These are phyloP conservation scores for Ranitomeya imitator DNA, from an alignment of 2,113 vertebrate genomes.

Conservation along the genomic window DNA sequence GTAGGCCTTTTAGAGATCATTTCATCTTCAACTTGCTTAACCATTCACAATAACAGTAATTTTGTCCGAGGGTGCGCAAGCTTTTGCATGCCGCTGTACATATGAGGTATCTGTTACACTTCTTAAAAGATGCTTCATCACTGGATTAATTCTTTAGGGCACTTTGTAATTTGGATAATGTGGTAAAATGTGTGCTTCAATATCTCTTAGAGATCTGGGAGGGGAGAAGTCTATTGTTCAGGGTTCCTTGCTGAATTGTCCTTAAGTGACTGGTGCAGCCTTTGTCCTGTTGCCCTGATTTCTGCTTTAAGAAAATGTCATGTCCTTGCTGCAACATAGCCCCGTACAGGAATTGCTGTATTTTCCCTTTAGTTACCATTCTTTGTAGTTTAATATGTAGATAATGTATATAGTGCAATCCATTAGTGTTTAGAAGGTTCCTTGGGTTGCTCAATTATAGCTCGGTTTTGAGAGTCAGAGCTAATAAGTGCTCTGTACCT, in stretches of 20 bases:
- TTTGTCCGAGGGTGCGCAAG: too few relatives aligned
- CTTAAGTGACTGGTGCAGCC: not conserved
- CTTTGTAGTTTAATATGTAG: not conserved
- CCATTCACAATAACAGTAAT: too few relatives aligned
- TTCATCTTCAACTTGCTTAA: too few relatives aligned
- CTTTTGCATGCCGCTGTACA: too few relatives aligned
- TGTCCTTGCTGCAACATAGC: not conserved
- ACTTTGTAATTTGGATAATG: too few relatives aligned
- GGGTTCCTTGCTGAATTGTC: not conserved
- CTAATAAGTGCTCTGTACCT: not conserved
- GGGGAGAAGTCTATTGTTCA: not conserved
- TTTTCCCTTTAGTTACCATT: not conserved
- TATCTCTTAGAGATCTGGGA: too few relatives aligned
- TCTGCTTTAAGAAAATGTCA: not conserved
- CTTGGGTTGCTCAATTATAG: not conserved
- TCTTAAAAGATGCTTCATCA: too few relatives aligned
- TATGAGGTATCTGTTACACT: too few relatives aligned
- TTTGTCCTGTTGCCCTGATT: not conserved
- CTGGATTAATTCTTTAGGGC: too few relatives aligned
- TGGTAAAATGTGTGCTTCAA: too few relatives aligned
- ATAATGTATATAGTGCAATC: not conserved
- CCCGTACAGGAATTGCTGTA: not conserved
- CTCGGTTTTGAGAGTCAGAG: conserved; percentile 11
- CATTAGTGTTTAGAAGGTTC: not conserved
- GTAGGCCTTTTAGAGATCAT: too few relatives aligned